Percentiles rank a stretch among this genome's conserved stretches.
phyloP scores from a whole-genome alignment of 2,113 vertebrate species.

The Sylvilagus bachmani region DNA sequence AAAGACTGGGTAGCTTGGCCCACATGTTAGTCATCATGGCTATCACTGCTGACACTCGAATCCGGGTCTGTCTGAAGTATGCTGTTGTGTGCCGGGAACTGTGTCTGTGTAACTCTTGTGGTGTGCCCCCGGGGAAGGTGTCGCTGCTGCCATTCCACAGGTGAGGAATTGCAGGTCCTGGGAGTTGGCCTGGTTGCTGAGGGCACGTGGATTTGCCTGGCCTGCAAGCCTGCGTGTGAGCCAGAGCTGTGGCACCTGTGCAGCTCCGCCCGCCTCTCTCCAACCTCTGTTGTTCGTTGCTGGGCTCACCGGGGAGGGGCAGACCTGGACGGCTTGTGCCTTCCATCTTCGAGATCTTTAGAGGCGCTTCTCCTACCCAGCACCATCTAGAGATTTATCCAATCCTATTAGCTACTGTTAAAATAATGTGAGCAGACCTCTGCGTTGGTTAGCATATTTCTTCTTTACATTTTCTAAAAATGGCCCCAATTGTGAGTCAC shows the following conservation, averaged over 20 bases:
- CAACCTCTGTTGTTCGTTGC: neutral
- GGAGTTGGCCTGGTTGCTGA: neutral
- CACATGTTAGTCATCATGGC: neutral
- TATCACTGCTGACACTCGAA: neutral
- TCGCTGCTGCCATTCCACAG: neutral
- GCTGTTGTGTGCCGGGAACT: neutral
- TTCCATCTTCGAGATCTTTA: constrained; percentile 8
- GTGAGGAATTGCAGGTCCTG: neutral
- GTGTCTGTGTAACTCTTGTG: neutral
- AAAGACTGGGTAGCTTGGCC: neutral
- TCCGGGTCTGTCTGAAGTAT: neutral
- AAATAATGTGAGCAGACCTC: constrained; percentile 63
- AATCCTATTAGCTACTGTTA: constrained; percentile 71
- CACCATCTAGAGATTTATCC: constrained; percentile 68
- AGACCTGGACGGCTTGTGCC: neutral
- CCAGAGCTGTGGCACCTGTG: neutral
- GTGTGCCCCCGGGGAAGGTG: neutral
- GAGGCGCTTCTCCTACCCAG: neutral
- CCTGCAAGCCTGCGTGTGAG: neutral
- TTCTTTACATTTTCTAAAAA: constrained; percentile 82
- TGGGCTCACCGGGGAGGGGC: constrained; percentile 19
- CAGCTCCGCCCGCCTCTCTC: neutral
- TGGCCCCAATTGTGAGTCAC: constrained; percentile 71
- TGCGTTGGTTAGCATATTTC: constrained; percentile 75
- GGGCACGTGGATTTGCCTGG: neutral